phyloP scores from a whole-genome alignment of 2,888 invertebrate species.

The Phlogophora meticulosa region DNA sequence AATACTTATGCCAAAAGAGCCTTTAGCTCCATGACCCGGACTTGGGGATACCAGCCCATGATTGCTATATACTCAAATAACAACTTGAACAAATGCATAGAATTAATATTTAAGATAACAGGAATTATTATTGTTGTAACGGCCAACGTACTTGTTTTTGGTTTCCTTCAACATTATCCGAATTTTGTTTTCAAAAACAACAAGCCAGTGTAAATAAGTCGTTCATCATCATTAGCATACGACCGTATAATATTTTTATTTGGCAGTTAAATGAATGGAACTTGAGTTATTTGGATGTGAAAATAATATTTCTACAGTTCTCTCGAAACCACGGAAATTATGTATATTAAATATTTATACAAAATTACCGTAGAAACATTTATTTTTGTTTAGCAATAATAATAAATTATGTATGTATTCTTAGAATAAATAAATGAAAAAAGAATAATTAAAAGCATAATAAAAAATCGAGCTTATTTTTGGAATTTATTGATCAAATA shows the following conservation, averaged over 20 bases:
- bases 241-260: conserved; percentile 48
- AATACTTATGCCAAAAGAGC: too few relatives aligned
- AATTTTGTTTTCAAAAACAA: conserved; percentile 37
- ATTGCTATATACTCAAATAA: too few relatives aligned
- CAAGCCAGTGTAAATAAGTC: conserved; percentile 46
- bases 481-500: too few relatives aligned
- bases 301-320: conserved; percentile 28
- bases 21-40: too few relatives aligned
- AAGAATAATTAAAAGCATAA: background rate
- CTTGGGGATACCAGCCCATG: too few relatives aligned
- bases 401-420: background rate
- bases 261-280: conserved; percentile 57
- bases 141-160: conserved; percentile 24
- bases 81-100: too few relatives aligned
- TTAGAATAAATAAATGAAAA: background rate
- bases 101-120: too few relatives aligned
- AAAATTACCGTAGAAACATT: background rate
- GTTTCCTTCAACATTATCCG: conserved; percentile 18
- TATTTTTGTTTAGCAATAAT: background rate
- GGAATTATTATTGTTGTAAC: too few relatives aligned
- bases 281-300: conserved; percentile 40
- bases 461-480: background rate
- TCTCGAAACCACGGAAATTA: conserved; percentile 11
- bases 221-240: conserved; percentile 55
- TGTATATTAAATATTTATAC: background rate